These are phyloP conservation scores for Yponomeuta cagnagella DNA, from an alignment of 2,888 invertebrate species.

Conservation along the genomic window DNA sequence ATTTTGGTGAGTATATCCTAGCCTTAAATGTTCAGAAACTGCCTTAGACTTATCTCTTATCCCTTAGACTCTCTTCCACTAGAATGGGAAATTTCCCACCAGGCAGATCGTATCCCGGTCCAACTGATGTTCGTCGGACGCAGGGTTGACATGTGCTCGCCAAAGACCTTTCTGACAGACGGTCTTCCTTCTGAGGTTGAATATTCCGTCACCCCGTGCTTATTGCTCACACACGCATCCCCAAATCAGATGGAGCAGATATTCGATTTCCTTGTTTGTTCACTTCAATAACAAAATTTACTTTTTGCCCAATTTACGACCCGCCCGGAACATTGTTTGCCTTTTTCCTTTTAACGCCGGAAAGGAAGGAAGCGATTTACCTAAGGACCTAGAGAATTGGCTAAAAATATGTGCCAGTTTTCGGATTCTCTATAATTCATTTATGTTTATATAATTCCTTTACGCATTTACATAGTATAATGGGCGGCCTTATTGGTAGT, in stretches of 20 bases:
- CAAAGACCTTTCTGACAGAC: not conserved
- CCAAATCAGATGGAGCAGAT: constrained; percentile 39
- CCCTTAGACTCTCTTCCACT: too few relatives aligned
- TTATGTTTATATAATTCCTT: too few relatives aligned
- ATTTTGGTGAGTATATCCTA: too few relatives aligned
- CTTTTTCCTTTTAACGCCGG: constrained; percentile 16
- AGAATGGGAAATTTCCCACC: too few relatives aligned
- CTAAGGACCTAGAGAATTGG: not conserved
- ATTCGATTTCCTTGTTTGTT: constrained; percentile 46
- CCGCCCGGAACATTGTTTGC: constrained; percentile 30
- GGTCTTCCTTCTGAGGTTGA: not conserved
- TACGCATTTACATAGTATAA: too few relatives aligned
- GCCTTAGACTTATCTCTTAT: not conserved
- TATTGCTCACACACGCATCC: constrained; percentile 22
- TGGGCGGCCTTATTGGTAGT: too few relatives aligned
- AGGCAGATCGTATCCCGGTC: too few relatives aligned
- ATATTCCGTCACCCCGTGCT: not conserved
- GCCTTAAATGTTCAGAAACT: too few relatives aligned
- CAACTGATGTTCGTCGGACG: too few relatives aligned
- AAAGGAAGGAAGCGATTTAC: not conserved
- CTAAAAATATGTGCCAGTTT: not conserved
- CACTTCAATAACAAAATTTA: constrained; percentile 36
- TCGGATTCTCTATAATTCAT: not conserved
- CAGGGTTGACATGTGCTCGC: too few relatives aligned
- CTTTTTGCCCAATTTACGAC: constrained; percentile 37